phyloP scores from a whole-genome alignment of 2,113 vertebrate species.

The Caranx ignobilis region DNA sequence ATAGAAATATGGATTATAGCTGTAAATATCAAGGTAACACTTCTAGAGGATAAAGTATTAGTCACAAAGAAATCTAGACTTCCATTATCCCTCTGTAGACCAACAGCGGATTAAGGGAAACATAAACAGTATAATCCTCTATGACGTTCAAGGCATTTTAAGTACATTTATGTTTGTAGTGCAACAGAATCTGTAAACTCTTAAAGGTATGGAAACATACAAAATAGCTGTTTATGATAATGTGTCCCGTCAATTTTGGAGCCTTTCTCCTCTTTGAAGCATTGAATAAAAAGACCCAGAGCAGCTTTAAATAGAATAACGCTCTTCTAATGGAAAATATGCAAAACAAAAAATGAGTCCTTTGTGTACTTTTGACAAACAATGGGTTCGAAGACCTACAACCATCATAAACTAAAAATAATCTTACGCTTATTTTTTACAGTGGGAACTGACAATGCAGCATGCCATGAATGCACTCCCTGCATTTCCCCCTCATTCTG shows the following conservation, averaged over 20 bases:
- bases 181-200: neutral
- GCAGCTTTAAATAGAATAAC: slow-evolving; percentile 29
- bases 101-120: neutral
- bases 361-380: neutral
- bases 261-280: neutral
- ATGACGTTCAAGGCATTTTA: neutral
- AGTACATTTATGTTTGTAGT: neutral
- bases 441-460: neutral
- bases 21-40: slow-evolving; percentile 1
- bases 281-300: neutral
- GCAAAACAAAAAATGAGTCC: slow-evolving; percentile 6
- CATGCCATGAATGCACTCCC: neutral
- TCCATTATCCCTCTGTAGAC: neutral
- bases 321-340: neutral
- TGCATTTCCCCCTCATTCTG: neutral
- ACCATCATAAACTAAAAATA: slow-evolving; percentile 8
- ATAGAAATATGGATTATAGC: neutral
- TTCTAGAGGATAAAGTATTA: neutral
- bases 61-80: neutral
- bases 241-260: neutral
- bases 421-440: neutral
- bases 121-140: neutral
- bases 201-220: neutral
- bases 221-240: neutral
- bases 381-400: neutral